Evolutionary conservation across 2,888 invertebrate species (phyloP).

Genomic region (Gymnosoma rotundatum): DNA sequence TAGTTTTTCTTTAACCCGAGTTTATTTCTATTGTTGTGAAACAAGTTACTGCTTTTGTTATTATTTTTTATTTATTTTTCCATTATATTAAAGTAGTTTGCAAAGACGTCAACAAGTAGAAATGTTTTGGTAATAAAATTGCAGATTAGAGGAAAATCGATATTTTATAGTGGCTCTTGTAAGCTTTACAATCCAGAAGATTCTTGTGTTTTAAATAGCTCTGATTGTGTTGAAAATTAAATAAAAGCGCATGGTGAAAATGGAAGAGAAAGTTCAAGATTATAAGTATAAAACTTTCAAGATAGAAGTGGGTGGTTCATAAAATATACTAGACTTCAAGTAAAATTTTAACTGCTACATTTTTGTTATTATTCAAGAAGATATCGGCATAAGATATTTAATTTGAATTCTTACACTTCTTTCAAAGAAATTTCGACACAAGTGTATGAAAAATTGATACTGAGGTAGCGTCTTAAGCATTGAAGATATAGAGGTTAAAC

Average conservation of each 20-base stretch:
- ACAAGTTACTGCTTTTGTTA: constrained; percentile 26
- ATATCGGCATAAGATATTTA: too few relatives aligned
- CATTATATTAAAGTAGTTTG: constrained; percentile 1
- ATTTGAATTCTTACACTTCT: too few relatives aligned
- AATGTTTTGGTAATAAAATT: constrained; percentile 58
- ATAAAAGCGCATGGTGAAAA: not conserved
- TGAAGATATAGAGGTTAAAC: too few relatives aligned
- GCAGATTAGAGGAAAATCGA: constrained; percentile 52
- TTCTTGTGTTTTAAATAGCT: not conserved
- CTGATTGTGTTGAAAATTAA: not conserved
- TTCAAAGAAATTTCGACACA: too few relatives aligned
- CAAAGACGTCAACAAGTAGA: constrained; percentile 59
- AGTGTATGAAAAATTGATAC: too few relatives aligned
- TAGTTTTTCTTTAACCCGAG: constrained; percentile 25
- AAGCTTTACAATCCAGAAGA: constrained; percentile 3
- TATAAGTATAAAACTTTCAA: too few relatives aligned
- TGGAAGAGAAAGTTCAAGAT: too few relatives aligned
- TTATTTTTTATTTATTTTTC: not conserved
- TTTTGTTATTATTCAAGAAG: too few relatives aligned
- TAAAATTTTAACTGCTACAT: too few relatives aligned
- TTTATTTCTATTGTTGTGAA: constrained; percentile 24
- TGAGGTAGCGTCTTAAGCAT: too few relatives aligned
- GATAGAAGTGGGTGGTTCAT: too few relatives aligned
- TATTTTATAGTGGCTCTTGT: constrained; percentile 31
- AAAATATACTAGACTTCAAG: too few relatives aligned